Conservation (phyloP, 1,140 invertebrate genomes). For the Euura saliciscinereae region DNA sequence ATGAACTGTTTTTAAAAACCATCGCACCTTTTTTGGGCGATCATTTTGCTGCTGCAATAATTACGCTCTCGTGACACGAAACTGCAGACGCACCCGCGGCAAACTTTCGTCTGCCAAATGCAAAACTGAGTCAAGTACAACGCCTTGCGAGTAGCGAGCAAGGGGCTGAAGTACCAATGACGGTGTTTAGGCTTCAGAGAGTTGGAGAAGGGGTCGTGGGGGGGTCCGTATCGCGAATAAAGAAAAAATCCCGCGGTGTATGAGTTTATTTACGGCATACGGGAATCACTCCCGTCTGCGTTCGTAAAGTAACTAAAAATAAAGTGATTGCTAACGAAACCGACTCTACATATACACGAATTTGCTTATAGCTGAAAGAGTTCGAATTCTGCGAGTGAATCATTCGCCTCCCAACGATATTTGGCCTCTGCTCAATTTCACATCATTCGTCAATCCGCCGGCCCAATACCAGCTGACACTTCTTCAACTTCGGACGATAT, state of each 20-base stretch:
- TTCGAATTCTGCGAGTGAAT: neutral
- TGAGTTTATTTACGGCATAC: neutral
- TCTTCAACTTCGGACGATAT: neutral
- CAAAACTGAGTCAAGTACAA: constrained; percentile 49
- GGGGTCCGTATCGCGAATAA: neutral
- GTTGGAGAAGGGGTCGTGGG: neutral
- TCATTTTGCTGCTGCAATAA: constrained; percentile 24
- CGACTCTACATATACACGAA: neutral
- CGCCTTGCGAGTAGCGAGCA: constrained; percentile 26
- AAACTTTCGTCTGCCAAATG: constrained; percentile 32
- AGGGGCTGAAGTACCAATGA: neutral
- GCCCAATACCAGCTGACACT: neutral
- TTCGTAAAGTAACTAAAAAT: neutral
- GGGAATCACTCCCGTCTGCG: neutral
- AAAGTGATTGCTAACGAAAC: neutral
- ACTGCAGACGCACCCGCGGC: constrained; percentile 22
- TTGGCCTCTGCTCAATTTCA: neutral
- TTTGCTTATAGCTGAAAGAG: neutral
- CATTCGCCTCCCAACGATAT: neutral
- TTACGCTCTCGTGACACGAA: constrained; percentile 5
- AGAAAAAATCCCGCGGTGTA: neutral
- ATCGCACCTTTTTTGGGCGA: constrained; percentile 35
- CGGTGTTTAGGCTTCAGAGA: no score
- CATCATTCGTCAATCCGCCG: neutral
- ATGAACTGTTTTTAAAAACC: no score